Evolutionary conservation across 2,888 invertebrate genomes (phyloP).

Genomic region (Tenodera sinensis): DNA sequence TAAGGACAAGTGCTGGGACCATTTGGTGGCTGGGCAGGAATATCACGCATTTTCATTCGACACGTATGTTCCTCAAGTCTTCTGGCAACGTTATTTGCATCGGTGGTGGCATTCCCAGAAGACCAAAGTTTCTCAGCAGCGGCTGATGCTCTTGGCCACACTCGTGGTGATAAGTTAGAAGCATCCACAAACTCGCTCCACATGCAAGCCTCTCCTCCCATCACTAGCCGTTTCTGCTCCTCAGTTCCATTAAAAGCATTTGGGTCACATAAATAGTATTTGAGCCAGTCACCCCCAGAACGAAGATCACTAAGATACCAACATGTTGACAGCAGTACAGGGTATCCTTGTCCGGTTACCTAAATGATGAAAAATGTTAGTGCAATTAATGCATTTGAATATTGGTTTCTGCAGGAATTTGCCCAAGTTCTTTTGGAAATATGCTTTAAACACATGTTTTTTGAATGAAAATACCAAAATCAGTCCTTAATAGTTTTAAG

Average conservation of each 20-base stretch:
- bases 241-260: slow-evolving; percentile 50
- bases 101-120: slow-evolving; percentile 35
- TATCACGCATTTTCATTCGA: too few relatives aligned
- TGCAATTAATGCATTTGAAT: too few relatives aligned
- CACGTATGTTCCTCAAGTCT: slow-evolving; percentile 29
- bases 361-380: slow-evolving; percentile 33
- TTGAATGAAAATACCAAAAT: too few relatives aligned
- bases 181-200: too few relatives aligned
- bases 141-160: too few relatives aligned
- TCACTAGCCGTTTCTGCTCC: slow-evolving; percentile 59
- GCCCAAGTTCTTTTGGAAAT: too few relatives aligned
- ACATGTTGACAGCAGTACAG: slow-evolving; percentile 70
- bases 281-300: slow-evolving; percentile 64
- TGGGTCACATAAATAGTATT: slow-evolving; percentile 69
- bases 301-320: slow-evolving; percentile 83
- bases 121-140: slow-evolving; percentile 86
- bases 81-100: slow-evolving; percentile 40
- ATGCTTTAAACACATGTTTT: too few relatives aligned
- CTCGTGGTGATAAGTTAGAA: too few relatives aligned
- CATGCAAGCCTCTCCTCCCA: slow-evolving; percentile 91
- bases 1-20: too few relatives aligned
- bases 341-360: slow-evolving; percentile 60
- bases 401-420: too few relatives aligned
- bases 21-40: too few relatives aligned
- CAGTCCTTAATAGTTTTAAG: too few relatives aligned